Base-by-base conservation (phyloP, 2,113 vertebrate genomes). In the Murina feae region DNA sequence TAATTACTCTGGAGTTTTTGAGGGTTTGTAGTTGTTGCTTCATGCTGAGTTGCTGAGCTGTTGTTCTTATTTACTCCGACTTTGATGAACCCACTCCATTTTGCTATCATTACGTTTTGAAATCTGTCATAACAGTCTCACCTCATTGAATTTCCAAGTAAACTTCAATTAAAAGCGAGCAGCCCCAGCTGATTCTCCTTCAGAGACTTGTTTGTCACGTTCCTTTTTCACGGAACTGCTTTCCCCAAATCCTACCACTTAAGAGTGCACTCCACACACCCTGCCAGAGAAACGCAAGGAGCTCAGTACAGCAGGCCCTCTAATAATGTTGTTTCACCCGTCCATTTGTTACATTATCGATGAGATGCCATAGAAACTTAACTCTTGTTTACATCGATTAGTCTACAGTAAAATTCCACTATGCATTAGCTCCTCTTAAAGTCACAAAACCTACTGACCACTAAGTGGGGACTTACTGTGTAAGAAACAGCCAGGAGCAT, bases 41-140 rank as follows among this genome's bases (percentile, higher is more conserved):
- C 96, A 47, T 25, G 6, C 93, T 83, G 90, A 93, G 94, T 35
- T 0, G 6, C 93, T 94, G 94, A 95, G 93, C 84, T 11, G 86
- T 91, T 89, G 84, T 82, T 89, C 75, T 2, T 91, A 95, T 96
- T 98, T 96, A 96, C 44, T 51, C 44, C 16, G 42, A 80, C 95
- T 78, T 4, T 53, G 95, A 97, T 32, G 95, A 97, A 96, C 93
- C 81, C 63, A 44, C 51, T 75, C 95, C 82, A 21, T 97, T 97
- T 90, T 32, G 91, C 93, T 96, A 94, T 95, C 93, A 80, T 88
- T 95, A 93, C 80, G 49, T 96, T 97, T 88, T 93, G 96, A 14
- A 55, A 94, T 94, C 93, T 97, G 95, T 97, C 97, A 93, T 81
- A 97, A 97, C 95, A 96, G 96, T 94, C 97, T 97, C 80, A 95